Conservation (phyloP, 2,888 invertebrate species). For the Terebella lapidaria region DNA sequence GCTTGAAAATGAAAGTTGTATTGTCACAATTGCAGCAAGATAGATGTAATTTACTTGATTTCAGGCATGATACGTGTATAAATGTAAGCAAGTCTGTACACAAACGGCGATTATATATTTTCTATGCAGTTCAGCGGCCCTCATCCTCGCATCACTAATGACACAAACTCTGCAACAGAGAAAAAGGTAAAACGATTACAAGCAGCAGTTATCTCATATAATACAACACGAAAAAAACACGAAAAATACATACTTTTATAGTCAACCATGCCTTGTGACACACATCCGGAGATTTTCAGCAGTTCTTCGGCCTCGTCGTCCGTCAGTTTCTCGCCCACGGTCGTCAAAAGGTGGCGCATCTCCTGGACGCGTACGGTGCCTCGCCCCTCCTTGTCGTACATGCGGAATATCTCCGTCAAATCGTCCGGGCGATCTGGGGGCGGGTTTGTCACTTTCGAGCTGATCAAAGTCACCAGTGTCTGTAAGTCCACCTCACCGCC, state of each 20-base stretch:
- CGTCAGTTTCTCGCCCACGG: conserved; percentile 25
- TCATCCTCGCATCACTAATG: too few relatives aligned
- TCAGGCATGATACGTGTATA: too few relatives aligned
- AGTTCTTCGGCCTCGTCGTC: conserved; percentile 25
- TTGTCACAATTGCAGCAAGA: too few relatives aligned
- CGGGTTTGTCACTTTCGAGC: conserved; percentile 21
- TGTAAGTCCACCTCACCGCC: conserved; percentile 22
- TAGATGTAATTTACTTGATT: too few relatives aligned
- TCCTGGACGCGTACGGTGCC: conserved; percentile 19
- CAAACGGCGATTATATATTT: too few relatives aligned
- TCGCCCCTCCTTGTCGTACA: conserved; percentile 23
- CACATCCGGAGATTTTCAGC: conserved; percentile 18
- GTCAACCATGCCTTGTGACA: conserved; percentile 19
- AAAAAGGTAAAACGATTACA: too few relatives aligned
- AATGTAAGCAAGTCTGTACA: too few relatives aligned
- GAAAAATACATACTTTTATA: conserved; percentile 26
- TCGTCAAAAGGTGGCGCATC: conserved; percentile 26
- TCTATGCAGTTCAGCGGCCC: too few relatives aligned
- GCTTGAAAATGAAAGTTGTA: too few relatives aligned
- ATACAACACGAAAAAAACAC: too few relatives aligned
- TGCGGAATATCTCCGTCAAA: conserved; percentile 21
- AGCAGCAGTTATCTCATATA: too few relatives aligned
- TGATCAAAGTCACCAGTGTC: conserved; percentile 20
- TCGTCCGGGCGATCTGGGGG: conserved; percentile 19
- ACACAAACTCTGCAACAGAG: too few relatives aligned